Percentiles rank a stretch among this genome's conserved stretches.
Conservation (phyloP, 1,140 invertebrate genomes). For the Penaeus chinensis region DNA sequence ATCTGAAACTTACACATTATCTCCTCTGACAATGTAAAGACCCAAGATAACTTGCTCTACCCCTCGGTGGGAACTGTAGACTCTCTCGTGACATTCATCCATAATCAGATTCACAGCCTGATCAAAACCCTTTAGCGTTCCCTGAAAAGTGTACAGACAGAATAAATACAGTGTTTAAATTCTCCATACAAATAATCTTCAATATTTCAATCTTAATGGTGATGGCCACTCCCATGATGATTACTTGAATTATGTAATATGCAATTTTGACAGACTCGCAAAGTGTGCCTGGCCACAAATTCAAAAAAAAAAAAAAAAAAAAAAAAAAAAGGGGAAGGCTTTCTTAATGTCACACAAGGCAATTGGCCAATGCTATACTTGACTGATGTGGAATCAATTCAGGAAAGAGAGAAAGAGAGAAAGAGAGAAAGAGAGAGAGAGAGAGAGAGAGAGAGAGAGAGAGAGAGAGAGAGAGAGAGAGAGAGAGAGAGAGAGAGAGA, state of each 20-base stretch:
- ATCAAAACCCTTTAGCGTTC: slow-evolving; percentile 92
- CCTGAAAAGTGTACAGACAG: slow-evolving; percentile 73
- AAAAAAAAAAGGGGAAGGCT: not conserved
- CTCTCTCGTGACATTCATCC: slow-evolving; percentile 97
- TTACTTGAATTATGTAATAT: too few species aligned
- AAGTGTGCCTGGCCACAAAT: not conserved
- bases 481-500: too few species aligned
- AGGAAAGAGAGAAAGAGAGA: not conserved
- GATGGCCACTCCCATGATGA: not conserved
- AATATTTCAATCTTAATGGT: not conserved
- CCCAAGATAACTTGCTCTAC: slow-evolving; percentile 97
- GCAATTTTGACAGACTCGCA: too few species aligned
- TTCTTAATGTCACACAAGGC: too few species aligned
- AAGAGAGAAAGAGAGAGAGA: too few species aligned
- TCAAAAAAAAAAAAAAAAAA: not conserved
- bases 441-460: not conserved
- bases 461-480: too few species aligned
- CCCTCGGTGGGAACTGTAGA: slow-evolving; percentile 90
- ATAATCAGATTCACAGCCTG: slow-evolving; percentile 98
- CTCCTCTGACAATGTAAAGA: slow-evolving; percentile 95
- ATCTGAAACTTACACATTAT: slow-evolving; percentile 85
- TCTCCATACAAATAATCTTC: too few species aligned
- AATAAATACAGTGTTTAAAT: not conserved
- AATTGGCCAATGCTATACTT: too few species aligned
- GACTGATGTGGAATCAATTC: too few species aligned